Evolutionary conservation across 2,888 invertebrate genomes (phyloP), one percentile per base, ranked within the genome.

Genomic region (Meganola albula): DNA sequence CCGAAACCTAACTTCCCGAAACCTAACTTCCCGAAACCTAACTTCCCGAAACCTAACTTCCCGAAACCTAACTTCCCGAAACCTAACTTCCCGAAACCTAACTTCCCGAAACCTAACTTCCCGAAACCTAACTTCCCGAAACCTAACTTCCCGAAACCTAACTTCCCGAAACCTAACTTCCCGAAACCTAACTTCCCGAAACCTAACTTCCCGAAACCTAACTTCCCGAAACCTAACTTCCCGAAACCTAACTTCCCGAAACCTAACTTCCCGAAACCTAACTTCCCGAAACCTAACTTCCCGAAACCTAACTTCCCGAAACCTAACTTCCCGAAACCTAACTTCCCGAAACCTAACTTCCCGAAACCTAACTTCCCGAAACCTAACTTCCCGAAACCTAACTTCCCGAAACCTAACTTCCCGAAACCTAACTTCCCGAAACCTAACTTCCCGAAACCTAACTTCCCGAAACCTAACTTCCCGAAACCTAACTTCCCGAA

Each of bases 11-110:
- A 40, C 40, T 36, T 36, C 35, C 35, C 40, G 4, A 12, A 25
- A 25, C 25, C 25, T 25, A 25, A 25, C 25, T 40, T 39, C 39
- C 40, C 44, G 42, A 37, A 45, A 42, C 45, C 45, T 40, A 45
- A 41, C 44, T 41, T 39, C 38, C 38, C 44, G 40, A 41, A 45
- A 41, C 41, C 39, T 39, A 41, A 41, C 44, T 39, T 25, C 12
- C 12, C 26, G 14, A 12, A 25, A 25, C 25, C 25, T 41, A 40
- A 42, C 42, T 36, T 34, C 41, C 37, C 39, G 37, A 36, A 37
- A 36, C 40, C 40, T 29, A 34, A 37, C 37, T 34, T 37, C 33
- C 32, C 36, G 33, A 36, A 33, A 40, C 40, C 36, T 36, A 32
- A 36, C 36, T 33, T 39, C 31, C 31, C 33, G 31, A 31, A 34